These are phyloP conservation scores for Vireo griseus DNA, from an alignment of 2,797 vertebrate species.

Conservation along the genomic window DNA sequence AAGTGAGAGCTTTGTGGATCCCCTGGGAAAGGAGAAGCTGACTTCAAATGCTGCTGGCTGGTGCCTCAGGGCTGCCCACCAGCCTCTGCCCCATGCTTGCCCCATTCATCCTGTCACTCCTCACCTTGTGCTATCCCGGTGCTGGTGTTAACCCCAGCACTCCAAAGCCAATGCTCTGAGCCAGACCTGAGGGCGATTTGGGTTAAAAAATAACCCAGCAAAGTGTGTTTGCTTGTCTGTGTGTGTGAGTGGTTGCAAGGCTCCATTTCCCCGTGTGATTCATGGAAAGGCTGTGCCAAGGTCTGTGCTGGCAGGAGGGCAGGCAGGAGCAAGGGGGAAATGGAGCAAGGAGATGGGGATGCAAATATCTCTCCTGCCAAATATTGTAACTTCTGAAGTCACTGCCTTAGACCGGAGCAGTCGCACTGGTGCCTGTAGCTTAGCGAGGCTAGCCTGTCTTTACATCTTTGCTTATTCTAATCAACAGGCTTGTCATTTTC, in stretches of 20 bases:
- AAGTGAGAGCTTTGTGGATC: neutral
- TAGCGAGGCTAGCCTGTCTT: neutral
- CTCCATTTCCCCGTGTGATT: neutral
- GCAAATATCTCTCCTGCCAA: neutral
- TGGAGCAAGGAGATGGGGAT: neutral
- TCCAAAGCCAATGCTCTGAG: neutral
- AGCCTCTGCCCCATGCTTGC: neutral
- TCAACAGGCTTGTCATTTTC: neutral
- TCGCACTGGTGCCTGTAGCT: neutral
- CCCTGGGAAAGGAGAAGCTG: neutral
- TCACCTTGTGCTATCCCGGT: neutral
- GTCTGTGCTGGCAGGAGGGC: neutral
- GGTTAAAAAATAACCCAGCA: conserved; percentile 27
- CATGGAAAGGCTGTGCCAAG: neutral
- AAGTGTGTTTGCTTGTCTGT: neutral
- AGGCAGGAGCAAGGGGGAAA: neutral
- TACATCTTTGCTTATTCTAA: neutral
- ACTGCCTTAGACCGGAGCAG: neutral
- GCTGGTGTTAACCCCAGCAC: neutral
- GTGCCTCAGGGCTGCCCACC: neutral
- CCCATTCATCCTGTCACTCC: neutral
- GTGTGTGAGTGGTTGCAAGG: neutral
- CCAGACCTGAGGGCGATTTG: neutral
- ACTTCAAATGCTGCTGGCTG: neutral
- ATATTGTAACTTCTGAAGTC: neutral